A percentile compares a stretch with the other conserved stretches of the same genome.
Evolutionary conservation across 2,113 vertebrate genomes (phyloP).

Genomic region (Laticauda colubrina): DNA sequence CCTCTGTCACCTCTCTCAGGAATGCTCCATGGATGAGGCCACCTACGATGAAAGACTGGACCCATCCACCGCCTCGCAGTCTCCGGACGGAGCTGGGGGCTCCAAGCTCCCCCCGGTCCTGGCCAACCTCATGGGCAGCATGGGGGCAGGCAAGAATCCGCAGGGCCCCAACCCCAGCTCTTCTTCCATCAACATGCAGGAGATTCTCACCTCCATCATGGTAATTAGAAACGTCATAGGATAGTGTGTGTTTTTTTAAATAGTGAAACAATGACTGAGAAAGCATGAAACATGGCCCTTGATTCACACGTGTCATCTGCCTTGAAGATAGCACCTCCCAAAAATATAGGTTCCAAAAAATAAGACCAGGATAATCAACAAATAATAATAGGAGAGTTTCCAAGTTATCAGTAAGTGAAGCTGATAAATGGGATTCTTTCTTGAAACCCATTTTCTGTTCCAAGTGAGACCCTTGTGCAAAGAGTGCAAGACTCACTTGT

Average conservation of each 20-base stretch:
- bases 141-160: conserved; percentile 77
- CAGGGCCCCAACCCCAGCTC: conserved; percentile 71
- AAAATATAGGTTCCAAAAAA: neutral
- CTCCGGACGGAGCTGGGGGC: conserved; percentile 60
- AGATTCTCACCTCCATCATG: conserved; percentile 92
- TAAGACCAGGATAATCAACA: neutral
- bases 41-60: conserved; percentile 77
- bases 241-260: neutral
- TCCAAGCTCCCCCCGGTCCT: conserved; percentile 89
- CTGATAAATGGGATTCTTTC: neutral
- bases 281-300: neutral
- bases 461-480: neutral
- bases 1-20: conserved; percentile 66
- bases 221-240: conserved; percentile 59
- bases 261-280: neutral
- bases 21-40: conserved; percentile 78
- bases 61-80: conserved; percentile 55
- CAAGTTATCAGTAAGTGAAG: neutral
- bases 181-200: conserved; percentile 85
- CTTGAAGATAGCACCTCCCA: neutral
- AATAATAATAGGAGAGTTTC: neutral
- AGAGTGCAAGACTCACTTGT: neutral
- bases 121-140: conserved; percentile 86
- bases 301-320: neutral
- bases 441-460: neutral